These are phyloP conservation scores for Lonchura striata DNA, from an alignment of 2,113 vertebrate species.

Conservation along the genomic window DNA sequence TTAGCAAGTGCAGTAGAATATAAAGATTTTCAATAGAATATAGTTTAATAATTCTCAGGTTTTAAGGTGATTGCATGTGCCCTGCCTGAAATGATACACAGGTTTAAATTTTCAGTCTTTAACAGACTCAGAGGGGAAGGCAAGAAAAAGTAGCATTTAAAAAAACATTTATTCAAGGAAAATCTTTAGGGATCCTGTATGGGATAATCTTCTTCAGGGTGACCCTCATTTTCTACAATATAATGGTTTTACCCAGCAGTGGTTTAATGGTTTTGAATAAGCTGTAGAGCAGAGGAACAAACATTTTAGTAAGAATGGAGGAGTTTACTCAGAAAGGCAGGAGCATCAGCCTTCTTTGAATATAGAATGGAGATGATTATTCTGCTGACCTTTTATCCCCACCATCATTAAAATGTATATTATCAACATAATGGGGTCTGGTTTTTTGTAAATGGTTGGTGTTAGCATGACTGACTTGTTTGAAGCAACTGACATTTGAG, in stretches of 20 bases:
- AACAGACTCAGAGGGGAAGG: background rate
- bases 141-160: background rate
- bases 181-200: conserved; percentile 20
- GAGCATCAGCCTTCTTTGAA: background rate
- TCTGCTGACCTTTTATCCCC: conserved; percentile 8
- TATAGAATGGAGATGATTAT: background rate
- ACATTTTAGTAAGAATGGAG: background rate
- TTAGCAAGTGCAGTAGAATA: background rate
- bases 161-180: conserved; percentile 31
- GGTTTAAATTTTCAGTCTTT: background rate
- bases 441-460: background rate
- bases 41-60: background rate
- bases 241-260: conserved; percentile 29
- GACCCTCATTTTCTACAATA: conserved; percentile 22
- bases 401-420: background rate
- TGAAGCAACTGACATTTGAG: background rate
- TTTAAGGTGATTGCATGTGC: background rate
- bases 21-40: background rate
- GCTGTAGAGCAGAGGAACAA: background rate
- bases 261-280: conserved; percentile 41
- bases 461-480: background rate
- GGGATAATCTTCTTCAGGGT: conserved; percentile 50
- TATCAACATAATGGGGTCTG: background rate
- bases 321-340: background rate
- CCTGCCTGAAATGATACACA: background rate